phyloP scores from a whole-genome alignment of 2,113 vertebrate genomes.

The Poecilia latipinna region DNA sequence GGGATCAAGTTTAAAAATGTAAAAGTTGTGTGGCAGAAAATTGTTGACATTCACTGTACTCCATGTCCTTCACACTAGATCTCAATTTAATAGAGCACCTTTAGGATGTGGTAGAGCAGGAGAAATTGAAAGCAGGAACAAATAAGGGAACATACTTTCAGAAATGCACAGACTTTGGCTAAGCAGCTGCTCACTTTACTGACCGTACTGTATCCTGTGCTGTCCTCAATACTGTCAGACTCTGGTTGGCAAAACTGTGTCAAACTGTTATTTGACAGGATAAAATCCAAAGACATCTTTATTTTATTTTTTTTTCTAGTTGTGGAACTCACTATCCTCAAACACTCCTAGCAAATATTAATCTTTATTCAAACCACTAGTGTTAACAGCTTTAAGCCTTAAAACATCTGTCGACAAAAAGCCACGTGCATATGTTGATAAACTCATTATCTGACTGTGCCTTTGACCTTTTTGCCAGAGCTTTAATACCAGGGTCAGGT shows the following conservation, averaged over 20 bases:
- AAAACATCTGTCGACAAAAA: constrained; percentile 13
- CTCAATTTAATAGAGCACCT: no score
- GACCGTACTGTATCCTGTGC: not conserved
- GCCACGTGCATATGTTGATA: constrained; percentile 1
- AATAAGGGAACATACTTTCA: no score
- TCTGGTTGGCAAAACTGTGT: not conserved
- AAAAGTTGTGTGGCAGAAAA: no score
- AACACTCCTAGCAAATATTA: not conserved
- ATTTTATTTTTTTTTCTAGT: not conserved
- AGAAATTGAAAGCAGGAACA: not conserved
- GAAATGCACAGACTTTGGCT: not conserved
- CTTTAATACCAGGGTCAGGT: constrained; percentile 36
- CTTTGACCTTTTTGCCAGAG: constrained; percentile 31
- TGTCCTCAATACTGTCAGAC: not conserved
- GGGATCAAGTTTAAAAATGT: no score
- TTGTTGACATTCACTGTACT: no score
- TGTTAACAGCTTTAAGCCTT: constrained; percentile 2
- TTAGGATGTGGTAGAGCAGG: no score
- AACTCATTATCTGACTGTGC: constrained; percentile 21
- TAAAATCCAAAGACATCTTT: not conserved
- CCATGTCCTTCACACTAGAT: no score
- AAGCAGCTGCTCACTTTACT: not conserved
- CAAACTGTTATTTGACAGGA: constrained; percentile 3
- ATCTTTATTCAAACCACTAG: constrained; percentile 1
- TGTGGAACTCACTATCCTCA: not conserved